Conservation (phyloP, 2,888 invertebrate genomes). For the Rhynchonema sp. region DNA sequence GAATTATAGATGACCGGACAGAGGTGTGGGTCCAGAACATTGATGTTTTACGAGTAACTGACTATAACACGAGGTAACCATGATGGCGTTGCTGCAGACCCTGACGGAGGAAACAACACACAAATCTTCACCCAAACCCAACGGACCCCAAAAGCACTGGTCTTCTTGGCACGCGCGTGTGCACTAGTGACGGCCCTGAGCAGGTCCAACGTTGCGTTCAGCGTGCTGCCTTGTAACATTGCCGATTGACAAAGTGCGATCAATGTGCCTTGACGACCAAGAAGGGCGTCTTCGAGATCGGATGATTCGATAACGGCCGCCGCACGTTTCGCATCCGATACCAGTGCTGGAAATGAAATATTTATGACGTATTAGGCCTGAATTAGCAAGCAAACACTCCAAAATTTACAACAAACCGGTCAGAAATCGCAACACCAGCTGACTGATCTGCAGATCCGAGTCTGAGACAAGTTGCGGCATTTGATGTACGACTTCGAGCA, state of each 20-base stretch:
- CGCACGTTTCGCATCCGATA: neutral
- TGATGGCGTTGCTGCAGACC: too few species aligned
- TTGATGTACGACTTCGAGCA: conserved; percentile 43
- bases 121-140: too few species aligned
- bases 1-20: too few species aligned
- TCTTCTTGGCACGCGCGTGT: too few species aligned
- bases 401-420: conserved; percentile 7
- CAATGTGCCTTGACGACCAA: neutral
- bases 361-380: neutral
- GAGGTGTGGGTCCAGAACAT: too few species aligned
- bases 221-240: conserved; percentile 72
- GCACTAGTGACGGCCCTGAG: neutral
- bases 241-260: conserved; percentile 63
- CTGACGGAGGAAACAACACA: too few species aligned
- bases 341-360: neutral
- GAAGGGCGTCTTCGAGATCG: neutral
- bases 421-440: conserved; percentile 33
- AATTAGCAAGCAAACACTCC: neutral
- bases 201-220: conserved; percentile 44
- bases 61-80: too few species aligned
- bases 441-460: conserved; percentile 85
- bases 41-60: too few species aligned
- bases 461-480: conserved; percentile 75
- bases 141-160: too few species aligned
- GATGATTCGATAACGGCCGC: neutral